Percentiles rank a stretch among this genome's conserved stretches.
Evolutionary conservation across 2,113 vertebrate species (phyloP).

Genomic region (Rhodinocichla rosea): DNA sequence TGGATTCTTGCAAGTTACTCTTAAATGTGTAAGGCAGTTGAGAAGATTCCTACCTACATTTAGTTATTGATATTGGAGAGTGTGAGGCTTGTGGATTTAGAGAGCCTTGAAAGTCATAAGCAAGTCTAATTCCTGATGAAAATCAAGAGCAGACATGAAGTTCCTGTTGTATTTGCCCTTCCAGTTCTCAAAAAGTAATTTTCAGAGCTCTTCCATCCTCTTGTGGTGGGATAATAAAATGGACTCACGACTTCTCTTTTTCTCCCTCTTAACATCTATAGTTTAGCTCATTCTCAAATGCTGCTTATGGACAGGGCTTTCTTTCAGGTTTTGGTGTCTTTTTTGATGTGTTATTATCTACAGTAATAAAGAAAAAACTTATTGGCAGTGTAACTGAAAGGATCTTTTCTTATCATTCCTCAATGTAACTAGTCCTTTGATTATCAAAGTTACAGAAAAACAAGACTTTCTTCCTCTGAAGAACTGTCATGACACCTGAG

Average conservation of each 20-base stretch:
- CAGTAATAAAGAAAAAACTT: not conserved
- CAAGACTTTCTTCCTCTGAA: not conserved
- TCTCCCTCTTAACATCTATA: not conserved
- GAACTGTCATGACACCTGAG: not conserved
- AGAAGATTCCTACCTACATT: not conserved
- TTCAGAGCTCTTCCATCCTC: constrained; percentile 50
- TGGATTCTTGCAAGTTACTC: not conserved
- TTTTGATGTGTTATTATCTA: not conserved
- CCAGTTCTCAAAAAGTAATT: not conserved
- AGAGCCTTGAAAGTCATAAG: not conserved
- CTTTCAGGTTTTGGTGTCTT: not conserved
- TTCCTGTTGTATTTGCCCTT: not conserved
- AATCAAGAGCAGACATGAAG: not conserved
- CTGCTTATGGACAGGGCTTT: not conserved
- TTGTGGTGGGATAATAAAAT: constrained; percentile 38
- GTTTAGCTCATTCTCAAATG: not conserved
- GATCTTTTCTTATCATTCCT: not conserved
- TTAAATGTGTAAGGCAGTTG: not conserved
- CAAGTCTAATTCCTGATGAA: not conserved
- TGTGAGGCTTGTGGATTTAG: not conserved
- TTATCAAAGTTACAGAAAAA: not conserved
- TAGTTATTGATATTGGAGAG: not conserved
- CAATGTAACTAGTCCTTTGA: not conserved
- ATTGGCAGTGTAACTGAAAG: rapidly evolving
- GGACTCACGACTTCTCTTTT: not conserved